Conservation (phyloP, 2,888 invertebrate genomes). For the Pegoplata infirma region DNA sequence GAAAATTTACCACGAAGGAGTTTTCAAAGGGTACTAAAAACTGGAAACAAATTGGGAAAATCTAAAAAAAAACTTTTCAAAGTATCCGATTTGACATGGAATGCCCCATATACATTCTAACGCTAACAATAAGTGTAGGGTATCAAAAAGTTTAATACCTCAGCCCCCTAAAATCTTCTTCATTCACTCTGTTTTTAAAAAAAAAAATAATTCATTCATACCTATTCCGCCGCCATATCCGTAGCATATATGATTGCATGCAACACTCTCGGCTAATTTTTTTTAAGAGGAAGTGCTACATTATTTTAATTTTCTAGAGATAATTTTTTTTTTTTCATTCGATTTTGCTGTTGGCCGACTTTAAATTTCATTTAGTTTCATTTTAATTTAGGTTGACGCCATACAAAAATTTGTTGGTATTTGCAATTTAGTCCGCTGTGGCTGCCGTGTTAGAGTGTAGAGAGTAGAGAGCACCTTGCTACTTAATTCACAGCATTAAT, state of each 20-base stretch:
- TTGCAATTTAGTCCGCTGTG: background rate
- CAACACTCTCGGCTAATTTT: constrained; percentile 9
- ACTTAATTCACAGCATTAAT: constrained; percentile 46
- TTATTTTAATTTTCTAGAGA: background rate
- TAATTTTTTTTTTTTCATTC: constrained; percentile 19
- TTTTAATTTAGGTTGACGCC: constrained; percentile 61
- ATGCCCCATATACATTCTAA: too few relatives aligned
- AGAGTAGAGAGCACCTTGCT: constrained; percentile 45
- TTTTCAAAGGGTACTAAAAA: too few relatives aligned
- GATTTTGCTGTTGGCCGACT: constrained; percentile 31
- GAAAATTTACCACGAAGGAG: too few relatives aligned
- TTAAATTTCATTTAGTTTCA: constrained; percentile 43
- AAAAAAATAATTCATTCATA: background rate
- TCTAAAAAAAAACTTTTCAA: too few relatives aligned
- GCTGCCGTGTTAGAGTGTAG: constrained; percentile 5
- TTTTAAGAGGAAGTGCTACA: constrained; percentile 32
- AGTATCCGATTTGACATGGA: too few relatives aligned
- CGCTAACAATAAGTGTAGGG: too few relatives aligned
- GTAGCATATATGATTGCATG: background rate
- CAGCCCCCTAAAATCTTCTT: background rate
- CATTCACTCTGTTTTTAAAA: too few relatives aligned
- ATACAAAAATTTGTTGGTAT: constrained; percentile 26
- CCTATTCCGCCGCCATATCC: too few relatives aligned
- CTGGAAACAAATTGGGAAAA: too few relatives aligned
- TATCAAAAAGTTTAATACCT: too few relatives aligned